Conservation (phyloP, 2,113 vertebrate species). For the Syrrhaptes paradoxus region DNA sequence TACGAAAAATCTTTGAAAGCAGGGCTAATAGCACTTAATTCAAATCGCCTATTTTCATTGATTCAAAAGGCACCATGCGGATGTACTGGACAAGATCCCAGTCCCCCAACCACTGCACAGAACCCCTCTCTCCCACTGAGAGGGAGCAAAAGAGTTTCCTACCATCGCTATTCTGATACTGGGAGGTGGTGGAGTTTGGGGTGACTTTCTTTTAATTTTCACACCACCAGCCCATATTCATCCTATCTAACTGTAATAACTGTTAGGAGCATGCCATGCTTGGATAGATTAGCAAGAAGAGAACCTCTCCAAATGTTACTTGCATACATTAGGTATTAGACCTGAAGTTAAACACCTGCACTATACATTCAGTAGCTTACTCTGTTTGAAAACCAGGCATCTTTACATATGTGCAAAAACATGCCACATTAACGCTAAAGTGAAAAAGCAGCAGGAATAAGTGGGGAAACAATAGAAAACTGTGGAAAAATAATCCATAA, state of each 20-base stretch:
- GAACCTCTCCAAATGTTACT: not conserved
- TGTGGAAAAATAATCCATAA: not conserved
- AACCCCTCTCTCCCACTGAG: not conserved
- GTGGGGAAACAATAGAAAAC: not conserved
- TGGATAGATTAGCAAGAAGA: not conserved
- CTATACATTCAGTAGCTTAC: not conserved
- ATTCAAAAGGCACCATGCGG: not conserved
- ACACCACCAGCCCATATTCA: not conserved
- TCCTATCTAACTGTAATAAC: not conserved
- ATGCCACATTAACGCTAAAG: not conserved
- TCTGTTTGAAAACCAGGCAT: not conserved
- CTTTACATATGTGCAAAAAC: not conserved
- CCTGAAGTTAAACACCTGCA: not conserved
- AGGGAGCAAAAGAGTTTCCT: not conserved
- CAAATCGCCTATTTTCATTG: not conserved
- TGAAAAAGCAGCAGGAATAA: conserved; percentile 13
- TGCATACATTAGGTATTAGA: not conserved
- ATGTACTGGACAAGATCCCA: fast-evolving
- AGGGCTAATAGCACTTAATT: not conserved
- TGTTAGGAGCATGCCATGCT: not conserved
- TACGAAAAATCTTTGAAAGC: not conserved
- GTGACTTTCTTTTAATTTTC: not conserved
- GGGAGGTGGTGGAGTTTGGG: not conserved
- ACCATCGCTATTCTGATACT: not conserved
- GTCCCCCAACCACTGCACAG: not conserved